These are phyloP conservation scores for Drosophila falleni DNA, from an alignment of 2,888 invertebrate genomes.

Conservation along the genomic window DNA sequence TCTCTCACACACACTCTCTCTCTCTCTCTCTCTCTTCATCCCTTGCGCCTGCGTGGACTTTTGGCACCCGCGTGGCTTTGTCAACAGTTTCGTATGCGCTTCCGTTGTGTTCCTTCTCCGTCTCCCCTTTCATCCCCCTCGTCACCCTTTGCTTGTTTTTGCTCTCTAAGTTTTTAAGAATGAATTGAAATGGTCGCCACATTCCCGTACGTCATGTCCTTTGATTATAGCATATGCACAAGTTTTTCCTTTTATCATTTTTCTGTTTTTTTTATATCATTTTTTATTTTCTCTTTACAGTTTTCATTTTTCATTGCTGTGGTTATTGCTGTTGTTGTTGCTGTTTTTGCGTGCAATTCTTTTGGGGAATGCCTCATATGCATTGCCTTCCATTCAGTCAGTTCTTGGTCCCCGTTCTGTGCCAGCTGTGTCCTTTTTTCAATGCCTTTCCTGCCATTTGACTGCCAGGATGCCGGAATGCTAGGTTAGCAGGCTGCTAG, in stretches of 20 bases:
- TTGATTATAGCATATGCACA: constrained; percentile 71
- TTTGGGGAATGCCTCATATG: constrained; percentile 20
- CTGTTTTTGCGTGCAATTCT: constrained; percentile 19
- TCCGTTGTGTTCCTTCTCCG: constrained; percentile 22
- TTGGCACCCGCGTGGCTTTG: constrained; percentile 61
- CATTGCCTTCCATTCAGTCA: constrained; percentile 24
- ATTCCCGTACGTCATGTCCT: constrained; percentile 69
- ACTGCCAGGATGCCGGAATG: constrained; percentile 11
- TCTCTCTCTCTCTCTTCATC: constrained; percentile 33
- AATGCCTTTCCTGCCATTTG: constrained; percentile 22
- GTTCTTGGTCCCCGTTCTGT: constrained; percentile 7
- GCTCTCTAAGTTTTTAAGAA: constrained; percentile 59
- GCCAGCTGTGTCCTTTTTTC: constrained; percentile 18
- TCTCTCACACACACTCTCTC: constrained; percentile 10
- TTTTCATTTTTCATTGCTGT: constrained; percentile 12
- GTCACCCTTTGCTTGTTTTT: constrained; percentile 3
- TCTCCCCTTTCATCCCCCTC: background rate
- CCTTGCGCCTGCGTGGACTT: constrained; percentile 60
- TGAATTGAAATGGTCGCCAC: constrained; percentile 54
- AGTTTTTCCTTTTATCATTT: constrained; percentile 31
- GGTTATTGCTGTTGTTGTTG: background rate
- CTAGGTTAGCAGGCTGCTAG: constrained; percentile 1
- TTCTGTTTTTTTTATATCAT: constrained; percentile 6
- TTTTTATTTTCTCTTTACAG: constrained; percentile 15
- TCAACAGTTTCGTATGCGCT: constrained; percentile 64